Evolutionary conservation across 2,888 invertebrate genomes (phyloP).

Genomic region (Synanthedon formicaeformis): DNA sequence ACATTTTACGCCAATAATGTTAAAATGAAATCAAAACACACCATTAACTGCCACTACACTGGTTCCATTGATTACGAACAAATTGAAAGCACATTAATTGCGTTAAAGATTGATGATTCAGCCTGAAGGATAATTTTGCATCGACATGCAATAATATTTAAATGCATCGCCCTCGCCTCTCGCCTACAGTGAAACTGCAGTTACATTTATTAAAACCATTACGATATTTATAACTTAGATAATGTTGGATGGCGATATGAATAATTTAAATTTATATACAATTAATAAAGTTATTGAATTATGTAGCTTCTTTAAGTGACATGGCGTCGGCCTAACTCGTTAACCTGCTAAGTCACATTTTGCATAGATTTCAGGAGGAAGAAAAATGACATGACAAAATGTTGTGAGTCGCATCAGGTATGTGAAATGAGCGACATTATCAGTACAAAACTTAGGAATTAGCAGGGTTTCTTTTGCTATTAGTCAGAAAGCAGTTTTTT

Average conservation of each 20-base stretch:
- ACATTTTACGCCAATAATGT: too few relatives aligned
- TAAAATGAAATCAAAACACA: background rate
- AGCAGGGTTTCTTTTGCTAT: too few relatives aligned
- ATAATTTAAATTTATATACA: background rate
- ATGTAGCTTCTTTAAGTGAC: background rate
- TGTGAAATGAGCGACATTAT: too few relatives aligned
- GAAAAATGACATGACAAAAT: too few relatives aligned
- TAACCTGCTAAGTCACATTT: too few relatives aligned
- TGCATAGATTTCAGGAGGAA: too few relatives aligned
- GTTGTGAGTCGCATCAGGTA: too few relatives aligned
- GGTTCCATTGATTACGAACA: background rate
- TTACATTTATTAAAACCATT: background rate
- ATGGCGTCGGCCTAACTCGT: too few relatives aligned
- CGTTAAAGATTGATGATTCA: background rate
- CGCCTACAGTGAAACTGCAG: background rate
- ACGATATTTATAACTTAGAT: background rate
- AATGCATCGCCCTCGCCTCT: background rate
- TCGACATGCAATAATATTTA: background rate
- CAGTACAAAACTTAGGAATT: too few relatives aligned
- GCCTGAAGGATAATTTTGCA: background rate
- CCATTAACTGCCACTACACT: background rate
- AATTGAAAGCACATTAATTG: background rate
- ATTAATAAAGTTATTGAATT: background rate
- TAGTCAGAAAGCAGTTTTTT: too few relatives aligned
- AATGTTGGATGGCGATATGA: background rate